Conservation (phyloP, 2,888 invertebrate genomes). For the Chymomyza amoena region DNA sequence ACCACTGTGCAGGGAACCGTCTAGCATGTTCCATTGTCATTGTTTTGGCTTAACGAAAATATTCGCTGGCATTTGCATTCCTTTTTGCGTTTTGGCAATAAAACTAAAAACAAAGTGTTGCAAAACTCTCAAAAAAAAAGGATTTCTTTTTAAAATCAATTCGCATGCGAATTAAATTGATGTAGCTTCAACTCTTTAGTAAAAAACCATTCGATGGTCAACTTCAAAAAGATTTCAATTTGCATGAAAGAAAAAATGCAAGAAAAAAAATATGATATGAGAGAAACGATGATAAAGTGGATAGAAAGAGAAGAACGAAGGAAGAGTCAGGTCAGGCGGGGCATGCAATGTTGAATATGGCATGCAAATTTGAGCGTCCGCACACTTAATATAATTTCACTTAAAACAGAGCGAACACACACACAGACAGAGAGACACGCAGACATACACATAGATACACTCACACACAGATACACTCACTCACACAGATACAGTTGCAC, state of each 20-base stretch:
- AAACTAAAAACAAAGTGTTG: background rate
- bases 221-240: background rate
- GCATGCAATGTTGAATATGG: constrained; percentile 41
- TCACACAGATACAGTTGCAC: background rate
- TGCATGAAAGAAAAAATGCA: background rate
- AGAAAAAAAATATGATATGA: background rate
- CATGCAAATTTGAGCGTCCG: constrained; percentile 67
- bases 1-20: too few species aligned
- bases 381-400: constrained; percentile 71
- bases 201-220: background rate
- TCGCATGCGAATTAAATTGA: background rate
- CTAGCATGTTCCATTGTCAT: background rate
- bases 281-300: background rate
- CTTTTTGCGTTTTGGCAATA: background rate
- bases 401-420: background rate
- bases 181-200: background rate
- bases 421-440: background rate
- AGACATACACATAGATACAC: background rate
- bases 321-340: too few species aligned
- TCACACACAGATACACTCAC: background rate
- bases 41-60: background rate
- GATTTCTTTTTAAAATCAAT: background rate
- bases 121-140: background rate
- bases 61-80: background rate
- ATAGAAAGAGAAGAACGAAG: background rate